Evolutionary conservation across 2,113 vertebrate species (phyloP).

Genomic region (Maccullochella peelii): DNA sequence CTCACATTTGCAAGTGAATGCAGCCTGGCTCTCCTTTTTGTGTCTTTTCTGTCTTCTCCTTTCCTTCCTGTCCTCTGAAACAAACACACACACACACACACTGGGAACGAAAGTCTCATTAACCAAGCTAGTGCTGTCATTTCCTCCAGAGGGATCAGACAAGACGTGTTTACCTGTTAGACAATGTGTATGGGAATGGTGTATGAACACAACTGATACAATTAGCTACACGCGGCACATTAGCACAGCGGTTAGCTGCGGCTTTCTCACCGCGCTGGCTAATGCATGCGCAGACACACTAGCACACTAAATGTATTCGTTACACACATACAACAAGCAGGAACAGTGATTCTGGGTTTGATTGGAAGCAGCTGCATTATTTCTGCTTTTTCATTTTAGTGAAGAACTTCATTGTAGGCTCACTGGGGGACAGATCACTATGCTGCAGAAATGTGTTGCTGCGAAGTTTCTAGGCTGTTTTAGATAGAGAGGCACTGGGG

Average conservation of each 20-base stretch:
- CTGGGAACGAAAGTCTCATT: slow-evolving; percentile 56
- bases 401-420: background rate
- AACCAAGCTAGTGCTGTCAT: slow-evolving; percentile 45
- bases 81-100: slow-evolving; percentile 14
- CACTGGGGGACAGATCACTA: background rate
- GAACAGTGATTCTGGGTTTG: background rate
- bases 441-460: background rate
- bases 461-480: background rate
- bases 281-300: background rate
- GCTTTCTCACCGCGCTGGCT: background rate
- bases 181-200: background rate
- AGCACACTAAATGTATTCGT: background rate
- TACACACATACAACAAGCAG: background rate
- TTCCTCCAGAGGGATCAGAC: slow-evolving; percentile 55
- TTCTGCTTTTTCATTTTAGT: slow-evolving; percentile 2
- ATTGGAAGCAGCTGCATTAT: slow-evolving; percentile 8
- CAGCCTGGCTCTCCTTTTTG: slow-evolving; percentile 24
- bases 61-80: slow-evolving; percentile 3
- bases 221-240: slow-evolving; percentile 39
- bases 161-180: slow-evolving; percentile 57
- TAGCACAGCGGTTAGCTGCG: slow-evolving; percentile 20
- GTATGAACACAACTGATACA: slow-evolving; percentile 43
- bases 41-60: slow-evolving; percentile 4
- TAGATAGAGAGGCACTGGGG: background rate
- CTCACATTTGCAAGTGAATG: slow-evolving; percentile 40